Percentiles rank a stretch among this genome's conserved stretches.
phyloP scores from a whole-genome alignment of 2,797 vertebrate genomes.

The Octomys mimax region DNA sequence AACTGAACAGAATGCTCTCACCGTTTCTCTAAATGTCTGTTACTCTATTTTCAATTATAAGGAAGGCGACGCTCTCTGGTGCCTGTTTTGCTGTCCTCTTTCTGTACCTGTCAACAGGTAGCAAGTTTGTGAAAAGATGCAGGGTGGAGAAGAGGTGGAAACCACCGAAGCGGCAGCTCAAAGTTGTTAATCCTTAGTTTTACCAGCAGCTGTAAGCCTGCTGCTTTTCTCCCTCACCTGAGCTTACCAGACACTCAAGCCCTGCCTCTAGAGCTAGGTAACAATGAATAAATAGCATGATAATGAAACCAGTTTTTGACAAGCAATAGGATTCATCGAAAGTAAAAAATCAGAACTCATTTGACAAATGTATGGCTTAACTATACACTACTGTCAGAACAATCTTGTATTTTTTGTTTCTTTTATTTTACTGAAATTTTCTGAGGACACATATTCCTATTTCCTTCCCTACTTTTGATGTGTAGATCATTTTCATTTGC shows the following conservation, averaged over 20 bases:
- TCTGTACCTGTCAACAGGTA: background rate
- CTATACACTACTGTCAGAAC: background rate
- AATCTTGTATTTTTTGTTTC: slow-evolving; percentile 7
- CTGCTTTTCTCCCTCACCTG: background rate
- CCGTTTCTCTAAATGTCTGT: slow-evolving; percentile 9
- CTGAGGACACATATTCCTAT: background rate
- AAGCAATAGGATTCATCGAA: background rate
- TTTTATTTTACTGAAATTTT: background rate
- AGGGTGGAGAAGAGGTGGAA: background rate
- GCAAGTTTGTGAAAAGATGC: background rate
- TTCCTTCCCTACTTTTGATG: background rate
- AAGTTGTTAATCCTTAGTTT: background rate
- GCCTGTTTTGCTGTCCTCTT: background rate
- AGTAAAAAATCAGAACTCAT: background rate
- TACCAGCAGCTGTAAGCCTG: background rate
- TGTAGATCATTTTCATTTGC: slow-evolving; percentile 1
- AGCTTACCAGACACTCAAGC: background rate
- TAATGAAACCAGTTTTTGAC: background rate
- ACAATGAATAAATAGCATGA: background rate
- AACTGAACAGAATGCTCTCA: background rate
- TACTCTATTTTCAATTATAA: background rate
- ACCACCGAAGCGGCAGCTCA: background rate
- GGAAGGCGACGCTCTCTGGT: background rate
- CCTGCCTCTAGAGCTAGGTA: background rate
- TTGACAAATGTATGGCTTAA: background rate